phyloP scores from a whole-genome alignment of 1,140 invertebrate species.

The Choristoneura fumiferana region DNA sequence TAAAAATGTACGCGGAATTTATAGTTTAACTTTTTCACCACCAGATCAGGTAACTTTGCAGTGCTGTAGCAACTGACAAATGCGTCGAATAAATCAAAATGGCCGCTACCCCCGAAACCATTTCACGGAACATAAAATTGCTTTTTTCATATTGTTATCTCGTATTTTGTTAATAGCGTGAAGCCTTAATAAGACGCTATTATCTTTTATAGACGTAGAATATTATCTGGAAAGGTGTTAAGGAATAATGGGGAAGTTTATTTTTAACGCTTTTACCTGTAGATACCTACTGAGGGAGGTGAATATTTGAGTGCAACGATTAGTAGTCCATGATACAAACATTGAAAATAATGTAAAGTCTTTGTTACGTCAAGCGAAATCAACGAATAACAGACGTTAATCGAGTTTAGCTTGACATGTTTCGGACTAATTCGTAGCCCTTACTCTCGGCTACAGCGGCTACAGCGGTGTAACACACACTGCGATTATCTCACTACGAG shows the following conservation, averaged over 20 bases:
- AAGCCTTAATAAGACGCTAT: constrained; percentile 1
- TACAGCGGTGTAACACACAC: too few species aligned
- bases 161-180: constrained; percentile 18
- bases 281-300: neutral
- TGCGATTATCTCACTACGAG: too few species aligned
- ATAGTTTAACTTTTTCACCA: too few species aligned
- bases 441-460: too few species aligned
- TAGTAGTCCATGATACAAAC: too few species aligned
- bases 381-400: too few species aligned
- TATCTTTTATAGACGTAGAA: constrained; percentile 10
- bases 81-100: constrained; percentile 57
- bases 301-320: neutral
- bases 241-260: constrained; percentile 3
- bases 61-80: constrained; percentile 41
- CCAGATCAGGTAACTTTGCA: too few species aligned
- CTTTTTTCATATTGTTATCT: constrained; percentile 29
- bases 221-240: constrained; percentile 1
- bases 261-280: neutral
- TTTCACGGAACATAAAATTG: constrained; percentile 47
- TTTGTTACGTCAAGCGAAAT: too few species aligned
- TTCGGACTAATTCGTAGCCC: too few species aligned
- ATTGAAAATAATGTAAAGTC: too few species aligned
- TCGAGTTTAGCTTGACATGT: too few species aligned
- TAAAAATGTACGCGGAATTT: too few species aligned
- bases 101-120: constrained; percentile 29